Percentiles rank a stretch among this genome's conserved stretches.
These are phyloP conservation scores for Bombus ignitus DNA, from an alignment of 1,140 invertebrate genomes.

Conservation along the genomic window DNA sequence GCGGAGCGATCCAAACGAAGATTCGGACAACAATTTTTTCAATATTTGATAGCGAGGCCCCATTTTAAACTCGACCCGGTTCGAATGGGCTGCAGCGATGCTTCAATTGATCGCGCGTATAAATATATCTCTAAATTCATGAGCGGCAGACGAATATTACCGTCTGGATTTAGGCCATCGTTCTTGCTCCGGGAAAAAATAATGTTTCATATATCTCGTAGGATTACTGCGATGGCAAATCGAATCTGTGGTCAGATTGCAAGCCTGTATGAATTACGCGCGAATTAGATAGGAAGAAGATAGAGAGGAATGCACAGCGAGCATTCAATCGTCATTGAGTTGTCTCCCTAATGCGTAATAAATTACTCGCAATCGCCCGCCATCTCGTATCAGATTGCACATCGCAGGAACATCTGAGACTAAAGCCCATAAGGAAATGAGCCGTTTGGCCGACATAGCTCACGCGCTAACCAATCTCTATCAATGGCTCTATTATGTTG, in stretches of 20 bases:
- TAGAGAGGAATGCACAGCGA: not conserved
- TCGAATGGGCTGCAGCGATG: not conserved
- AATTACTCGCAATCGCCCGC: constrained; percentile 18
- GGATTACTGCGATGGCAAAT: not conserved
- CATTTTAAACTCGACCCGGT: constrained; percentile 20
- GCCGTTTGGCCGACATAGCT: constrained; percentile 31
- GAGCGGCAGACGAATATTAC: constrained; percentile 37
- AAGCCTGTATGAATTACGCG: not conserved
- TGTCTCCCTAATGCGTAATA: constrained; percentile 10
- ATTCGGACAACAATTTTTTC: constrained; percentile 36
- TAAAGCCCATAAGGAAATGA: constrained; percentile 57
- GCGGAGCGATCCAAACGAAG: not conserved
- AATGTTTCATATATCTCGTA: constrained; percentile 10
- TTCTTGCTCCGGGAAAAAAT: not conserved
- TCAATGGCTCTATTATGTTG: constrained; percentile 51
- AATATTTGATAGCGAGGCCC: constrained; percentile 28
- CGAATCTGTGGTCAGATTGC: not conserved
- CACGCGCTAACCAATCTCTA: constrained; percentile 56
- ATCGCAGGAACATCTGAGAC: constrained; percentile 4
- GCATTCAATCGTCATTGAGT: not conserved
- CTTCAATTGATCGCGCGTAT: constrained; percentile 35
- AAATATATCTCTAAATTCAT: constrained; percentile 48
- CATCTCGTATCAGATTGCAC: not conserved
- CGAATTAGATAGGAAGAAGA: not conserved
- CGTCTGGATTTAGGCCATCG: constrained; percentile 23